These are phyloP conservation scores for Aquatica leii DNA, from an alignment of 2,888 invertebrate species.

Conservation along the genomic window DNA sequence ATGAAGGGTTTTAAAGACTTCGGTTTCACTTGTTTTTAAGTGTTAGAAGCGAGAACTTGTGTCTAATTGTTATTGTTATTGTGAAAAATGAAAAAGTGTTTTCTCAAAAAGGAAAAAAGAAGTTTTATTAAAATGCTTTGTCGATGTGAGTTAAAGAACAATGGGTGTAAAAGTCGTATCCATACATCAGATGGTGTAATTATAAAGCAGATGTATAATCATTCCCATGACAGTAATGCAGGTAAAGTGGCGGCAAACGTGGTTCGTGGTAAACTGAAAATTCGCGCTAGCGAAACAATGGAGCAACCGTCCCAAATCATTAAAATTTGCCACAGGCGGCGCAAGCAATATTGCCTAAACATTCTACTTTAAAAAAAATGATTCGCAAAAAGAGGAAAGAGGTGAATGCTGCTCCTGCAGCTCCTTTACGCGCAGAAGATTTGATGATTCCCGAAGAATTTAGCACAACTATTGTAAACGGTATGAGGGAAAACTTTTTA, in stretches of 20 bases:
- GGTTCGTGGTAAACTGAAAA: slow-evolving; percentile 8
- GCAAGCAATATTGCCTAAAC: background rate
- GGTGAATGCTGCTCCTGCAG: slow-evolving; percentile 6
- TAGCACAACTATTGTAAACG: too few relatives aligned
- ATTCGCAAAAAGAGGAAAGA: slow-evolving; percentile 1
- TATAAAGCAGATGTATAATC: slow-evolving; percentile 2
- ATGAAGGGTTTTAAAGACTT: background rate
- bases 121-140: background rate
- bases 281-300: slow-evolving; percentile 1
- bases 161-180: slow-evolving; percentile 10
- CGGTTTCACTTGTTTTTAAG: background rate
- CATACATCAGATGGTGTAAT: slow-evolving; percentile 7
- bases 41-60: too few relatives aligned
- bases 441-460: slow-evolving; percentile 2
- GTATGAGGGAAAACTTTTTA: too few relatives aligned
- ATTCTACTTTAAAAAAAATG: background rate
- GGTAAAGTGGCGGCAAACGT: background rate
- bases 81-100: slow-evolving; percentile 1
- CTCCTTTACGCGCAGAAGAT: slow-evolving; percentile 3
- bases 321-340: background rate
- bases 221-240: slow-evolving; percentile 5
- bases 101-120: slow-evolving; percentile 4
- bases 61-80: background rate
- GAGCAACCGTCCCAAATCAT: slow-evolving; percentile 2
- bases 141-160: slow-evolving; percentile 6